These are phyloP conservation scores for Cataglyphis albicans DNA, from an alignment of 2,888 invertebrate species.

Conservation along the genomic window DNA sequence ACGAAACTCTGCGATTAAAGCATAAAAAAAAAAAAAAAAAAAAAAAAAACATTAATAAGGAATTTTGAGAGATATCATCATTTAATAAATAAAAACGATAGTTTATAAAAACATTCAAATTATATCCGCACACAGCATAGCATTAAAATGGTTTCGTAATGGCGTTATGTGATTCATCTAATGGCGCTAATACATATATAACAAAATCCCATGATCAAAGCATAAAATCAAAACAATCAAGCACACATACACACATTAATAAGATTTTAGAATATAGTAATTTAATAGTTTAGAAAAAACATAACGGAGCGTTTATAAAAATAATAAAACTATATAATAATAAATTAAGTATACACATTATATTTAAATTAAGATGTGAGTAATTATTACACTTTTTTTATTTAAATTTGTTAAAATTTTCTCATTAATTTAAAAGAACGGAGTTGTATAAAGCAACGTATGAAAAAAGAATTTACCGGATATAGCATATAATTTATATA, in stretches of 20 bases:
- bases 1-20: not conserved
- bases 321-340: not conserved
- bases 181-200: not conserved
- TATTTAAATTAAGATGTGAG: not conserved
- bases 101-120: not conserved
- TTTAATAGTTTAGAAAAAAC: not conserved
- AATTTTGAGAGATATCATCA: not conserved
- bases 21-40: not conserved
- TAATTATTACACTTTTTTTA: not conserved
- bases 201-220: not conserved
- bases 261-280: not conserved
- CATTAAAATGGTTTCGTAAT: conserved; percentile 21
- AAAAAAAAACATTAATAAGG: not conserved
- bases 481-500: conserved; percentile 43
- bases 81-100: not conserved
- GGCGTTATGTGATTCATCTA: not conserved
- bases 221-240: not conserved
- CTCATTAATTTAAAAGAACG: not conserved
- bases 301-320: not conserved
- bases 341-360: not conserved
- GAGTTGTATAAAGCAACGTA: not conserved
- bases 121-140: not conserved
- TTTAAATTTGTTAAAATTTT: not conserved
- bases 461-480: conserved; percentile 32
- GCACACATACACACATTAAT: not conserved